Percentiles rank a stretch among this genome's conserved stretches.
Conservation (phyloP, 2,113 vertebrate genomes). For the Chloropsis cyanopogon region DNA sequence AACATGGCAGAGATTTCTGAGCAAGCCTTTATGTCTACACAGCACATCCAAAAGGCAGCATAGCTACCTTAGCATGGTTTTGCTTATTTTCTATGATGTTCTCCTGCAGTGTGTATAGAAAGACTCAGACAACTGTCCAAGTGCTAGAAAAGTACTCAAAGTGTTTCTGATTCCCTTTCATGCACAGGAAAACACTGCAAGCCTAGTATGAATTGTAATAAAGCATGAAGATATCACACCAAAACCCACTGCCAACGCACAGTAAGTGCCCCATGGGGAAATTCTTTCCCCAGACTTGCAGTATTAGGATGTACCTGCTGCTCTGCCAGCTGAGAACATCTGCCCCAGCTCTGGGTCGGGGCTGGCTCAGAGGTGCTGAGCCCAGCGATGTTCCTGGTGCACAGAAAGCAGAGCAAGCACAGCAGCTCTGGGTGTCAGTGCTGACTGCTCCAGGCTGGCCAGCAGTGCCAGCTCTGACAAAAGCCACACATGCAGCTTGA, state of each 20-base stretch:
- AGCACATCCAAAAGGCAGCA: not conserved
- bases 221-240: not conserved
- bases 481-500: not conserved
- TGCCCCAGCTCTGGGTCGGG: not conserved
- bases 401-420: accelerated
- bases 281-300: not conserved
- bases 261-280: not conserved
- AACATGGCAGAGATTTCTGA: not conserved
- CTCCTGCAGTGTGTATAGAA: not conserved
- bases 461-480: not conserved
- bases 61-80: not conserved
- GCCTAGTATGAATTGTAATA: not conserved
- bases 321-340: not conserved
- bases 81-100: not conserved
- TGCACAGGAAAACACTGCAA: not conserved
- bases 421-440: not conserved
- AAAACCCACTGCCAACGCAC: not conserved
- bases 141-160: not conserved
- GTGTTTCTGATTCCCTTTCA: not conserved
- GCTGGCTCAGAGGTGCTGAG: not conserved
- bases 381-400: not conserved
- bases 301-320: not conserved
- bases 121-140: not conserved
- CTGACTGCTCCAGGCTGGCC: not conserved
- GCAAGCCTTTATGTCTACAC: not conserved